Base-by-base conservation (phyloP, 2,113 vertebrate species). In the Sceloporus tristichus region DNA sequence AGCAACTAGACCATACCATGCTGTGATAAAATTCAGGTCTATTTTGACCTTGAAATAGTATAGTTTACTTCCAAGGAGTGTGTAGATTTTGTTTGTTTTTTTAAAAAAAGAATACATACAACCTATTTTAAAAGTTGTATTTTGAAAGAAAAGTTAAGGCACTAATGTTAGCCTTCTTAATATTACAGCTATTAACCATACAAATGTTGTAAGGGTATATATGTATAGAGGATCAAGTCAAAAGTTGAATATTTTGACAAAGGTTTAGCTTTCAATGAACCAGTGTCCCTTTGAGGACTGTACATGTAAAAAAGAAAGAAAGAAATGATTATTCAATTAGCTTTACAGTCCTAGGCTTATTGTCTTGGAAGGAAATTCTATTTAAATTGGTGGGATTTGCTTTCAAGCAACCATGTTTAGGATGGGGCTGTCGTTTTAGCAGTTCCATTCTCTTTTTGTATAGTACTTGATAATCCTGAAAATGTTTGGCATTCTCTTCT, bases 241-340 rank as follows among this genome's bases (percentile, higher is more conserved):
- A 56, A 25, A 38, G 29, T 1, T 34, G 19, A 73, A 74, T 84
- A 18, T 27, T 76, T 76, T 76, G 29, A 40, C 73, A 78, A 74
- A 53, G 13, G 65, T n/a, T 19, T 76, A 13, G 34, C 73, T 62
- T 42, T 89, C 92, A 94, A 93, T 92, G 92, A 91, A 94, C 82
- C 88, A 92, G 88, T 94, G 93, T 94, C 93, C 90, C 92, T 96
- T 95, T 95, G 94, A 96, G 92, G 94, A 95, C 83, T 85, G 86
- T 87, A 81, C 34, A 92, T 23, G 1, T 93, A 92, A 87, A 89
- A 34, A 34, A 34, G 34, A 34, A 34, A 34, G 34, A 34, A 86
- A 21, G 84, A 90, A 62, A 62, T 92, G 40, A 25, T 92, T 86
- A 11, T 77, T 80, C 11, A 83, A 91, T 48, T 74, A 75, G n/a